Percentiles rank a stretch among this genome's conserved stretches.
Conservation (phyloP, 2,113 vertebrate genomes). For the Casuarius casuarius region DNA sequence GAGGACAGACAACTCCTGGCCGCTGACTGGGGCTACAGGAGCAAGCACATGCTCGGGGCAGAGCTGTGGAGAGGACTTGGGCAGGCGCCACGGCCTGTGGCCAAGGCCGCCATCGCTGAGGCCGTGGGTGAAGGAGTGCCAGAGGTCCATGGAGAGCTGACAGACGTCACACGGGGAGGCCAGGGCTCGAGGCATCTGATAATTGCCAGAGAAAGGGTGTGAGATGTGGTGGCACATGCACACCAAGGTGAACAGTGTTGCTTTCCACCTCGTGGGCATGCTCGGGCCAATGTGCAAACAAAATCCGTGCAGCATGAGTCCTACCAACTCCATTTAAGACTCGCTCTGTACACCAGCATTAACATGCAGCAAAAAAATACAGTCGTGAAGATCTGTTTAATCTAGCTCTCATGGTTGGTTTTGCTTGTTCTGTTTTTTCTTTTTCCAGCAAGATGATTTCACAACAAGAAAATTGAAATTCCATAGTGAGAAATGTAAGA, state of each 20-base stretch:
- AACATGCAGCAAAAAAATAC: neutral
- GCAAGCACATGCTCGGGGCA: neutral
- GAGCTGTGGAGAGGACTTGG: neutral
- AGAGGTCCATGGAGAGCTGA: too few species aligned
- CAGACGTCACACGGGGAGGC: neutral
- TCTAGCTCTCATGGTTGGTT: neutral
- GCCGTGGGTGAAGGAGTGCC: neutral
- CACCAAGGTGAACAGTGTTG: neutral
- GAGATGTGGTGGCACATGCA: neutral
- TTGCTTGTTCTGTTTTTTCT: neutral
- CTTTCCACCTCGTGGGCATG: neutral
- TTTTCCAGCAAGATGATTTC: neutral
- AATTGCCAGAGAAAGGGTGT: neutral
- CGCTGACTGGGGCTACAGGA: neutral
- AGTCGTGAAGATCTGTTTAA: neutral
- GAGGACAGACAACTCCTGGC: neutral
- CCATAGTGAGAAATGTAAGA: neutral
- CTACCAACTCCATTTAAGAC: neutral
- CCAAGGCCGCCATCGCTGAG: neutral
- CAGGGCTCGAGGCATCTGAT: neutral
- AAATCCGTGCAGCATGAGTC: neutral
- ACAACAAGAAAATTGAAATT: neutral
- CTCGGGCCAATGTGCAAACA: too few species aligned
- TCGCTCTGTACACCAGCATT: neutral
- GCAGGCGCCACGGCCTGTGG: accelerated